Percentiles rank a stretch among this genome's conserved stretches.
These are phyloP conservation scores for Armadillidium nasatum DNA, from an alignment of 1,140 invertebrate species.

Conservation along the genomic window DNA sequence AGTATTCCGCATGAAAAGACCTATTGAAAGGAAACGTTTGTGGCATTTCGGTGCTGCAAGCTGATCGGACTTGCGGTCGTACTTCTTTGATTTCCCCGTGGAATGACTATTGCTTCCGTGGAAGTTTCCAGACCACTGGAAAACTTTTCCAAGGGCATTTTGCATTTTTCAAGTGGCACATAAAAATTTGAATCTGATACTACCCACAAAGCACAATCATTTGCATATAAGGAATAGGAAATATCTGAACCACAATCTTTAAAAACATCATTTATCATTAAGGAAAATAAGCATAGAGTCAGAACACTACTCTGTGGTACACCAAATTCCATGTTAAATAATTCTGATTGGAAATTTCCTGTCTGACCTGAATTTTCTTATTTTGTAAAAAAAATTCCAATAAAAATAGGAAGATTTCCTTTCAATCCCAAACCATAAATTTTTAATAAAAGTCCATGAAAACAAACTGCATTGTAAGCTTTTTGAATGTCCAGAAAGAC, in stretches of 20 bases:
- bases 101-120: too few species aligned
- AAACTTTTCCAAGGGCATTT: not conserved
- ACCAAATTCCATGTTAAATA: not conserved
- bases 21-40: too few species aligned
- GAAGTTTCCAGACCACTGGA: not conserved
- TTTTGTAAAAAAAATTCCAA: not conserved
- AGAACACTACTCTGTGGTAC: not conserved
- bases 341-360: not conserved
- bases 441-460: not conserved
- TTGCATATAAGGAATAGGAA: not conserved
- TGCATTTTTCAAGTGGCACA: not conserved
- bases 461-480: not conserved
- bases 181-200: too few species aligned
- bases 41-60: too few species aligned
- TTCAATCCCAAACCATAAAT: too few species aligned
- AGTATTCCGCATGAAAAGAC: too few species aligned
- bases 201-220: conserved; percentile 6
- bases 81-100: too few species aligned
- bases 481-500: conserved; percentile 1
- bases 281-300: not conserved
- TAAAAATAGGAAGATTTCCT: not conserved
- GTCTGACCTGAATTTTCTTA: not conserved
- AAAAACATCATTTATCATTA: conserved; percentile 15
- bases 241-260: not conserved
- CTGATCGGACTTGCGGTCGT: too few species aligned